phyloP scores from a whole-genome alignment of 2,888 invertebrate species.

The Melanostoma scalare region DNA sequence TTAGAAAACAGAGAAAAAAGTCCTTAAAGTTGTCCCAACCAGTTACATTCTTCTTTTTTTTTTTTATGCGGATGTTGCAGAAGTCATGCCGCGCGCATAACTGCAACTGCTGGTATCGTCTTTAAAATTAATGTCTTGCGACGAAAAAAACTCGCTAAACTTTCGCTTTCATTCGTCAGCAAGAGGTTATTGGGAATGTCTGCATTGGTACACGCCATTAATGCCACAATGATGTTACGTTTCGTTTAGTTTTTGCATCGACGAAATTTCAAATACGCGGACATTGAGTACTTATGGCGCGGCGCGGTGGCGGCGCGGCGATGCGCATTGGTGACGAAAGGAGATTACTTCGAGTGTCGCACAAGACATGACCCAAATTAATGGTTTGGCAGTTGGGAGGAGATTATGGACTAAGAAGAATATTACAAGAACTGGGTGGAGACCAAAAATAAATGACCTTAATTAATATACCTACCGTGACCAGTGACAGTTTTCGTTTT shows the following conservation, averaged over 20 bases:
- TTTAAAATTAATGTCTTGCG: constrained; percentile 51
- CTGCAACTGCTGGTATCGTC: constrained; percentile 64
- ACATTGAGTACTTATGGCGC: constrained; percentile 29
- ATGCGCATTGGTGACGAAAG: not conserved
- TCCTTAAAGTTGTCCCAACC: constrained; percentile 45
- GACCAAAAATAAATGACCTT: not conserved
- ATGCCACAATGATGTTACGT: constrained; percentile 56
- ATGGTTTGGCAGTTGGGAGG: not conserved
- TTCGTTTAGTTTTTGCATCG: constrained; percentile 41
- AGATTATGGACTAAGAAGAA: not conserved
- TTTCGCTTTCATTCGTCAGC: constrained; percentile 61
- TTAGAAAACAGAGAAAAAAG: constrained; percentile 25
- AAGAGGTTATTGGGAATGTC: not conserved
- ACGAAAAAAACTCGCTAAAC: constrained; percentile 52
- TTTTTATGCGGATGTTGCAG: constrained; percentile 64
- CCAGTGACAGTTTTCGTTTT: not conserved
- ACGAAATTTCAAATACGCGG: constrained; percentile 51
- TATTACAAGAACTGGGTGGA: not conserved
- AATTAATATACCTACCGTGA: not conserved
- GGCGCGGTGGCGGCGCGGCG: no score
- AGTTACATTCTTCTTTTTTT: constrained; percentile 53
- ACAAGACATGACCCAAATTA: constrained; percentile 16
- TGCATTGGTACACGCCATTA: constrained; percentile 33
- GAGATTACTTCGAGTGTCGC: constrained; percentile 30
- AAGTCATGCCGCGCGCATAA: constrained; percentile 37